phyloP scores from a whole-genome alignment of 2,113 vertebrate genomes.

The Elephas maximus region DNA sequence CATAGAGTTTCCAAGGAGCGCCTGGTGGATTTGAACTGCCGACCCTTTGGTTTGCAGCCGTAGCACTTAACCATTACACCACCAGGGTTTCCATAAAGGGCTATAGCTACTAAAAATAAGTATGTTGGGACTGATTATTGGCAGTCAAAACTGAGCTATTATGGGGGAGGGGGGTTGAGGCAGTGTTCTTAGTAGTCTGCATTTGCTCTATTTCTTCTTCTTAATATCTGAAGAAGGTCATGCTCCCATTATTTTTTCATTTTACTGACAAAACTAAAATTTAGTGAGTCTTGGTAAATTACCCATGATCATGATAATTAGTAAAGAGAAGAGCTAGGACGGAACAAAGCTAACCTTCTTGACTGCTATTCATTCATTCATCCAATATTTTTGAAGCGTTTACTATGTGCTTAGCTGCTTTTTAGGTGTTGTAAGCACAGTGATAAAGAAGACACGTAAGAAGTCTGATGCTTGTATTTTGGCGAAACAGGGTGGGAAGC shows the following conservation, averaged over 20 bases:
- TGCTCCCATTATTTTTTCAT: not conserved
- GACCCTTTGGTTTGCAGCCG: too few relatives aligned
- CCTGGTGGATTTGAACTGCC: too few relatives aligned
- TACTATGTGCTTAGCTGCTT: not conserved
- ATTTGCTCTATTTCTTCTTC: not conserved
- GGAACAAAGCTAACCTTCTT: not conserved
- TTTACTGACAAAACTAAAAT: not conserved
- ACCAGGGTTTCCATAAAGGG: not conserved
- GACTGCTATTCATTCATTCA: not conserved
- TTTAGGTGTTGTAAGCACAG: not conserved
- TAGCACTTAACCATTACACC: too few relatives aligned
- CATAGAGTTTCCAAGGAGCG: too few relatives aligned
- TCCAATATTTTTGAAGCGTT: not conserved
- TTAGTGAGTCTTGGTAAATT: not conserved
- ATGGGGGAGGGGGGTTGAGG: not conserved
- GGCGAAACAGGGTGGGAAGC: not conserved
- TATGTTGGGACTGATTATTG: not conserved
- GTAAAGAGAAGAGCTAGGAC: not conserved
- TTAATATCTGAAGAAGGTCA: not conserved
- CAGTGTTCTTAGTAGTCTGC: not conserved
- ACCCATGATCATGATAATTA: not conserved
- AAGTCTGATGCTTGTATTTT: not conserved
- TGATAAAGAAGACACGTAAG: not conserved
- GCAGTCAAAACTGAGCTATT: not conserved
- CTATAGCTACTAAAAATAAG: not conserved